These are phyloP conservation scores for Agrochola litura DNA, from an alignment of 2,888 invertebrate species.

Conservation along the genomic window DNA sequence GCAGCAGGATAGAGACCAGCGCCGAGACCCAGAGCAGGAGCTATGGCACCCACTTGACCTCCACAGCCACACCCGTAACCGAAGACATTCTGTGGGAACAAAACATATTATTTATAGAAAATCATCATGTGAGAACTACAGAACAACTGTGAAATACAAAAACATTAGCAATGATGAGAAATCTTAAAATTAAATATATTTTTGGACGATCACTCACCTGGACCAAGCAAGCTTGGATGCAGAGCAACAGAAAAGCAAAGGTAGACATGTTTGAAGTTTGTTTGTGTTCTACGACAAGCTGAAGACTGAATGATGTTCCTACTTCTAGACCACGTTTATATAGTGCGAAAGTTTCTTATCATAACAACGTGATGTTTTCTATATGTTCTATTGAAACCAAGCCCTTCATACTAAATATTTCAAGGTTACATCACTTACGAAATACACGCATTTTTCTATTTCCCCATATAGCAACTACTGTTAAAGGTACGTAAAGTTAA, in stretches of 20 bases:
- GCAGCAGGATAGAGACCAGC: background rate
- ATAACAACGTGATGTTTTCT: background rate
- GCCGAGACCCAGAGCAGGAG: background rate
- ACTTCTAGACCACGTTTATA: too few species aligned
- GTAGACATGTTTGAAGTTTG: conserved; percentile 65
- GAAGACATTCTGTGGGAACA: too few species aligned
- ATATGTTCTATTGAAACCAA: background rate
- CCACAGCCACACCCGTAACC: too few species aligned
- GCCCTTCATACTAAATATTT: background rate
- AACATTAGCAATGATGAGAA: too few species aligned
- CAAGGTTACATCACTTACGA: background rate
- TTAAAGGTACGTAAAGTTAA: background rate
- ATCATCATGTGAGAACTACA: too few species aligned
- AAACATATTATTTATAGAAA: too few species aligned
- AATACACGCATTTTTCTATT: conserved; percentile 9
- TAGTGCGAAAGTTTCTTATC: too few species aligned
- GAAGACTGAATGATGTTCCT: conserved; percentile 26
- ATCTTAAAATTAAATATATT: too few species aligned
- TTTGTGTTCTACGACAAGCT: background rate
- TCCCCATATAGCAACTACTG: conserved; percentile 11
- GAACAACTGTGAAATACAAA: too few species aligned
- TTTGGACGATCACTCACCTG: conserved; percentile 61
- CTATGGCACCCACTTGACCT: too few species aligned
- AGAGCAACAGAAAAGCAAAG: conserved; percentile 69
- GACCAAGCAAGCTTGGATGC: conserved; percentile 72